These are phyloP conservation scores for Squalus acanthias DNA, from an alignment of 2,797 vertebrate genomes.

Conservation along the genomic window DNA sequence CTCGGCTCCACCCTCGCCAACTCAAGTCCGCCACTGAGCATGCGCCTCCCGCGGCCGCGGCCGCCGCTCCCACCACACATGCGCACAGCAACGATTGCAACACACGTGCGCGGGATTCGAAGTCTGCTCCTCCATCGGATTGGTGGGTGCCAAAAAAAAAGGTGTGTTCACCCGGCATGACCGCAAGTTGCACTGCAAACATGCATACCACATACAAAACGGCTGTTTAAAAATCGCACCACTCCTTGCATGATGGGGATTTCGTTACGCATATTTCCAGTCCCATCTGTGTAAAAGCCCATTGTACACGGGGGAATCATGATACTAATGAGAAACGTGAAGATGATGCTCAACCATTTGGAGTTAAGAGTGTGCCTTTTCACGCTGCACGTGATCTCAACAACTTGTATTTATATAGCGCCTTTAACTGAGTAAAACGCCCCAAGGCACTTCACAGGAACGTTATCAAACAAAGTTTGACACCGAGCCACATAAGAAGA, in stretches of 20 bases:
- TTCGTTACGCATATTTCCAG: neutral
- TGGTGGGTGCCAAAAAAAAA: no score
- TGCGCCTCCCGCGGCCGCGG: neutral
- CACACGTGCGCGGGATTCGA: neutral
- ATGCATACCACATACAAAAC: neutral
- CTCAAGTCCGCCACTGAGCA: neutral
- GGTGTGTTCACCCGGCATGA: neutral
- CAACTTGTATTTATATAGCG: no score
- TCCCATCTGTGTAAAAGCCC: neutral
- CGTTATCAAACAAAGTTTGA: no score
- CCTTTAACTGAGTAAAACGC: no score
- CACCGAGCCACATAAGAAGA: no score
- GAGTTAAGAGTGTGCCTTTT: neutral
- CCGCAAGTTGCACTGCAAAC: neutral
- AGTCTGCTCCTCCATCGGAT: neutral
- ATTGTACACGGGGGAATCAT: neutral
- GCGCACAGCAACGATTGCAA: neutral
- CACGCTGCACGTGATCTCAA: no score
- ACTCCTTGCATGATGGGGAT: no score
- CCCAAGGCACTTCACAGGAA: no score
- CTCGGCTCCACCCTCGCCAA: neutral
- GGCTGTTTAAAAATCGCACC: no score
- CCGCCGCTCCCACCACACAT: no score
- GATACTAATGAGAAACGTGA: neutral
- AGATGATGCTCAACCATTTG: neutral